These are phyloP conservation scores for Motacilla alba DNA, from an alignment of 2,113 vertebrate genomes.

Conservation along the genomic window DNA sequence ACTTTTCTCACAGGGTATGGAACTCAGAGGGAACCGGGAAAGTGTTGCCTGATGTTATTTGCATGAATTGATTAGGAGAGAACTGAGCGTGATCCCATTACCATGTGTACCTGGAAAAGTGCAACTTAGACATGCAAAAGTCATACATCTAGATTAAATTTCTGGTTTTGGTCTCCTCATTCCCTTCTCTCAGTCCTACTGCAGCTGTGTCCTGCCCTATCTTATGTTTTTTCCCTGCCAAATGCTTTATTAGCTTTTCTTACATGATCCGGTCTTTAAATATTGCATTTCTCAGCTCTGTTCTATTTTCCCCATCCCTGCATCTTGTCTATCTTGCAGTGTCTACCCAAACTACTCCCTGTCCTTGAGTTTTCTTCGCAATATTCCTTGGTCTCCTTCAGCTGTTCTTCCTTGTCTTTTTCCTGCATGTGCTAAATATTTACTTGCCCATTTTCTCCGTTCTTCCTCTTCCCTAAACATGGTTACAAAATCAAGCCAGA, in stretches of 20 bases:
- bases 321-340: background rate
- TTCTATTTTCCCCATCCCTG: background rate
- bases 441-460: background rate
- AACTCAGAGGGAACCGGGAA: background rate
- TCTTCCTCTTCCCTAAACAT: background rate
- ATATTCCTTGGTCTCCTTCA: background rate
- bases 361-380: background rate
- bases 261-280: background rate
- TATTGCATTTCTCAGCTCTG: background rate
- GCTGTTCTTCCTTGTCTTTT: background rate
- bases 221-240: background rate
- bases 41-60: background rate
- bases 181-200: background rate
- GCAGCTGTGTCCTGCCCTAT: background rate
- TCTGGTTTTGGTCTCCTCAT: background rate
- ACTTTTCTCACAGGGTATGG: background rate
- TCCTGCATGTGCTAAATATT: background rate
- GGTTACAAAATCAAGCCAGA: background rate
- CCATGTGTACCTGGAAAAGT: background rate
- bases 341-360: background rate
- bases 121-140: background rate
- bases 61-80: background rate
- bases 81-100: background rate
- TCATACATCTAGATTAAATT: fast-evolving
- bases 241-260: background rate